Conservation (phyloP, 2,888 invertebrate species). For the Scotopteryx bipunctaria region DNA sequence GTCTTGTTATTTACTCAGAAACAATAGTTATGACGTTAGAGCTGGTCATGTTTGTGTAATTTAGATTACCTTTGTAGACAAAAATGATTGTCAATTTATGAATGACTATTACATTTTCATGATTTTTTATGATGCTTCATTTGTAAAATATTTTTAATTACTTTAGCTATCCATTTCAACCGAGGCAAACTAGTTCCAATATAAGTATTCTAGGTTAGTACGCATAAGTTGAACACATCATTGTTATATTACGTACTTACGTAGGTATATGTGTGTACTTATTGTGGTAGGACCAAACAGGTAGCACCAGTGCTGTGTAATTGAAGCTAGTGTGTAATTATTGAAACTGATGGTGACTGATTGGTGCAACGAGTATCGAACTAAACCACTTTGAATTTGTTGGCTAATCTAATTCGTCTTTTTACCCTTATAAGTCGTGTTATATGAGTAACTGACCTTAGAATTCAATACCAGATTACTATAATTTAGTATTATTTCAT, state of each 20-base stretch:
- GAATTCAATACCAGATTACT: too few relatives aligned
- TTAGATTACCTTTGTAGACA: slow-evolving; percentile 1
- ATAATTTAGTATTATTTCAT: too few relatives aligned
- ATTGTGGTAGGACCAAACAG: slow-evolving; percentile 30
- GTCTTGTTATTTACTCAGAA: slow-evolving; percentile 14
- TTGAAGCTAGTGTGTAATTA: too few relatives aligned
- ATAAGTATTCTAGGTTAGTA: slow-evolving; percentile 26
- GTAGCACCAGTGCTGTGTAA: slow-evolving; percentile 13
- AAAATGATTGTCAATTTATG: not conserved
- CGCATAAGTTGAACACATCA: slow-evolving; percentile 39
- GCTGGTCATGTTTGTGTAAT: slow-evolving; percentile 7
- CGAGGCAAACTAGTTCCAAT: slow-evolving; percentile 56
- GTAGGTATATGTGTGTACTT: slow-evolving; percentile 10
- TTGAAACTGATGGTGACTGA: slow-evolving; percentile 11
- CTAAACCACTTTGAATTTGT: slow-evolving; percentile 4
- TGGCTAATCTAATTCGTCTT: not conserved
- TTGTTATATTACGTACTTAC: slow-evolving; percentile 32
- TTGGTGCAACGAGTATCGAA: slow-evolving; percentile 3
- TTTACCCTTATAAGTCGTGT: too few relatives aligned
- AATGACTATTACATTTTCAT: not conserved
- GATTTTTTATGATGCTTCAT: too few relatives aligned
- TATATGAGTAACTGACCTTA: too few relatives aligned
- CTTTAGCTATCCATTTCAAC: slow-evolving; percentile 57
- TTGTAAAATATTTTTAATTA: slow-evolving; percentile 54
- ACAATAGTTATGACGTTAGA: slow-evolving; percentile 13